Percentiles rank a stretch among this genome's conserved stretches.
Evolutionary conservation across 2,113 vertebrate genomes (phyloP).

Genomic region (Chionodraco myersi): DNA sequence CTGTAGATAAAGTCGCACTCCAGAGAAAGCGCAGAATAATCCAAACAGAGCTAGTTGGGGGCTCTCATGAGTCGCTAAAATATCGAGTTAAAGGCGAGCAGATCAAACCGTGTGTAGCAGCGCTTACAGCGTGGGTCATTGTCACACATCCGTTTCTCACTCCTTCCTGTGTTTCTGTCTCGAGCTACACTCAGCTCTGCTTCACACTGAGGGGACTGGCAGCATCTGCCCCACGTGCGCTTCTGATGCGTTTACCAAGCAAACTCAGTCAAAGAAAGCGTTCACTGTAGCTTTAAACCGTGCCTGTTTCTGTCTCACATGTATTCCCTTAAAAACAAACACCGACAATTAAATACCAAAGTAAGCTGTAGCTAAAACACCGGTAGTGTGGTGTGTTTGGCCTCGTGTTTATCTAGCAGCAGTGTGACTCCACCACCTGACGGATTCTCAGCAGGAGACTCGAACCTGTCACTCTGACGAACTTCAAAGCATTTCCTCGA

Average conservation of each 20-base stretch:
- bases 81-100: constrained; percentile 8
- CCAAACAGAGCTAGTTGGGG: constrained; percentile 7
- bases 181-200: background rate
- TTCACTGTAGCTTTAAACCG: background rate
- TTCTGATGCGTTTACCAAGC: background rate
- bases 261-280: background rate
- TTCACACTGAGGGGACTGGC: background rate
- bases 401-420: background rate
- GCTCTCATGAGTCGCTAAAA: constrained; percentile 32
- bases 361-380: background rate
- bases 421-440: constrained; percentile 14
- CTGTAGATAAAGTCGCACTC: background rate
- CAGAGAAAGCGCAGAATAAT: constrained; percentile 25
- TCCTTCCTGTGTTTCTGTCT: constrained; percentile 74
- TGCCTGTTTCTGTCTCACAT: background rate
- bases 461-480: constrained; percentile 15
- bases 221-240: constrained; percentile 47
- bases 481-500: constrained; percentile 37
- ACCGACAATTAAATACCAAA: background rate
- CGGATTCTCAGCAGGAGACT: background rate
- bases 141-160: constrained; percentile 70
- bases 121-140: constrained; percentile 52
- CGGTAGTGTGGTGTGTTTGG: background rate
- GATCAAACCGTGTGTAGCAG: background rate
- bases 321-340: background rate